Base-by-base conservation (phyloP, 2,888 invertebrate species). In the Drosophila stalkeri region DNA sequence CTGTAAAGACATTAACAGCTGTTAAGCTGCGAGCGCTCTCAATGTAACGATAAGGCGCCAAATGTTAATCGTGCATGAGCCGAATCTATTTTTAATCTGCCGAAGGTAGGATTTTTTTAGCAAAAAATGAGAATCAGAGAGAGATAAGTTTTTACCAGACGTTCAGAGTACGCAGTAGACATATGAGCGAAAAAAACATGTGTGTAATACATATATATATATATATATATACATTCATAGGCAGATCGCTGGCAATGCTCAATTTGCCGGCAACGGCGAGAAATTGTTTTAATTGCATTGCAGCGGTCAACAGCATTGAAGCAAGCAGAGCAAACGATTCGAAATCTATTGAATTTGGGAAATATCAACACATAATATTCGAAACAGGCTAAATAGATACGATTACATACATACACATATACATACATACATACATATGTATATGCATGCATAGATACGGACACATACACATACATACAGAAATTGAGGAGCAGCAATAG, bases 131-230 rank as follows among this genome's bases (percentile, higher is more conserved):
- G 43, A 23, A 31, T 8, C 16, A 16, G 49, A 46, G 47, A 23
- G 51, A 51, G 61, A 76, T 41, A 49, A 54, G 35, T 60, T 55
- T 51, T 41, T 59, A 43, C 27, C 51, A 69, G 71, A 64, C 64
- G 72, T 61, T 70, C 54, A 64, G 27, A 20, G 64, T 47, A 52
- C 60, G 41, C 2, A 12, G 20, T 12, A 16, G 12, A 5, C 41
- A 56, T 39, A 55, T 39, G 39, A 12, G 41, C 4, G 14, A 27
- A 55, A 6, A 37, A 31, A 23, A 16, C 20, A n/a, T 39, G 11
- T 6, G 2, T 16, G 20, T 31, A 31, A 33, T 31, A 31, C 20
- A 9, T 12, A 14, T 1, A 18, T 5, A 18, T 20, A 52, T 2
- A 2, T 9, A 11, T 37, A 18, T 37, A 0, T n/a, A 12, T 0